Percentiles rank a stretch among this genome's conserved stretches.
Evolutionary conservation across 2,113 vertebrate species (phyloP).

Genomic region (Hyperoodon ampullatus): DNA sequence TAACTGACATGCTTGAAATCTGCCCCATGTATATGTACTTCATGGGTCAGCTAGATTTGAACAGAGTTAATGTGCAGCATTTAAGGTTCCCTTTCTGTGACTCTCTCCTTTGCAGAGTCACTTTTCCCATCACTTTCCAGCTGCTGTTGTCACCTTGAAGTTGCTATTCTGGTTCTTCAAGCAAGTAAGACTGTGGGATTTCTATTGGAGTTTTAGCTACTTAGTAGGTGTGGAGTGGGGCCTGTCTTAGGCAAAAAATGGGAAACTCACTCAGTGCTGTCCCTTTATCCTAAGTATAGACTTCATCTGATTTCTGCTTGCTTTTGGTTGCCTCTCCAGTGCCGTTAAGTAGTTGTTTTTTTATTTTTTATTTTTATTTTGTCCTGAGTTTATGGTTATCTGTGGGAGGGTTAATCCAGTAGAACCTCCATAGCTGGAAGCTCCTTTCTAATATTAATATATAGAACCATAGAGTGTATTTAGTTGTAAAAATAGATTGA

Average conservation of each 20-base stretch:
- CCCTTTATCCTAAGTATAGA: not conserved
- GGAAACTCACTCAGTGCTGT: not conserved
- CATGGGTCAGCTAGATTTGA: not conserved
- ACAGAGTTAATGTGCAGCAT: not conserved
- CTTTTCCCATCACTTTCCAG: not conserved
- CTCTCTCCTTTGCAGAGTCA: not conserved
- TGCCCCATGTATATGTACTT: not conserved
- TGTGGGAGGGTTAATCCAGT: not conserved
- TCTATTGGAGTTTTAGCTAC: not conserved
- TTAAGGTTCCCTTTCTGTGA: not conserved
- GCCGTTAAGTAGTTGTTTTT: not conserved
- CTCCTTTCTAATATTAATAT: conserved; percentile 25
- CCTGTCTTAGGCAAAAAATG: not conserved
- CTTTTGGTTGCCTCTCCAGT: not conserved
- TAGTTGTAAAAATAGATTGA: not conserved
- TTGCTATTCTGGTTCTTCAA: conserved; percentile 11
- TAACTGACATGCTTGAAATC: not conserved
- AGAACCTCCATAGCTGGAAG: not conserved
- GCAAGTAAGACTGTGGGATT: not conserved
- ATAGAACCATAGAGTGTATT: not conserved
- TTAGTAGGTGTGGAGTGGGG: not conserved
- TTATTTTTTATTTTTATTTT: no score
- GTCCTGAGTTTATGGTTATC: not conserved
- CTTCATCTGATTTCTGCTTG: not conserved
- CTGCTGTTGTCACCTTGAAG: not conserved